These are phyloP conservation scores for Pectinophora gossypiella DNA, from an alignment of 1,140 invertebrate genomes.

Conservation along the genomic window DNA sequence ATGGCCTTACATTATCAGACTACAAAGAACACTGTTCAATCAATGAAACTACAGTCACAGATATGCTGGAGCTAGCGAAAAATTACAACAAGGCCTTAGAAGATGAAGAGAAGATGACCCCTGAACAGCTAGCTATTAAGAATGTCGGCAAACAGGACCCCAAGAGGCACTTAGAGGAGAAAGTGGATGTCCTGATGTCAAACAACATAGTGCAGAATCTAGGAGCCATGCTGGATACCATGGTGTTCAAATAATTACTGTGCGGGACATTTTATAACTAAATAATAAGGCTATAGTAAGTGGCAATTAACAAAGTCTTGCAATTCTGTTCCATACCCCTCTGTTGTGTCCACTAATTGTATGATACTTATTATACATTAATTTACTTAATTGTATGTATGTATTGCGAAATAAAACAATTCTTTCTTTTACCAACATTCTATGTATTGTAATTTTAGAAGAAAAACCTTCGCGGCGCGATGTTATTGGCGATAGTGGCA, in stretches of 20 bases:
- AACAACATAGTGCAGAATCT: conserved; percentile 99
- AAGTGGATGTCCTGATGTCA: conserved; percentile 97
- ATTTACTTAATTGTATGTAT: conserved; percentile 42
- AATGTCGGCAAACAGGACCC: conserved; percentile 99
- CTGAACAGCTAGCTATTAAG: conserved; percentile 98
- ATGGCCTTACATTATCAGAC: conserved; percentile 95
- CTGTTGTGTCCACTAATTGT: conserved; percentile 19
- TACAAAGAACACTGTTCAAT: conserved; percentile 95
- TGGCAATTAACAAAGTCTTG: conserved; percentile 39
- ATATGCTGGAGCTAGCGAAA: conserved; percentile 98
- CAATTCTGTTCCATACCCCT: conserved; percentile 22
- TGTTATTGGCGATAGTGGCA: conserved; percentile 39
- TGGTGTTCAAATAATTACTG: conserved; percentile 86
- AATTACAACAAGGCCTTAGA: conserved; percentile 99
- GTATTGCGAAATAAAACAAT: conserved; percentile 51
- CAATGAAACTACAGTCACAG: conserved; percentile 94
- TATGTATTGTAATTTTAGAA: conserved; percentile 32
- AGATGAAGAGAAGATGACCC: conserved; percentile 99
- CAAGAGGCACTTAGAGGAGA: conserved; percentile 99
- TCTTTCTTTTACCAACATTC: conserved; percentile 27
- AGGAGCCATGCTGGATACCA: conserved; percentile 98
- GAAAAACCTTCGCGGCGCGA: conserved; percentile 53
- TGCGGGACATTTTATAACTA: conserved; percentile 31
- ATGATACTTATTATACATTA: conserved; percentile 36
- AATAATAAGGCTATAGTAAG: conserved; percentile 43